Evolutionary conservation across 1,140 invertebrate genomes (phyloP), one percentile per base, ranked within the genome.

Genomic region (Drosophila triauraria): DNA sequence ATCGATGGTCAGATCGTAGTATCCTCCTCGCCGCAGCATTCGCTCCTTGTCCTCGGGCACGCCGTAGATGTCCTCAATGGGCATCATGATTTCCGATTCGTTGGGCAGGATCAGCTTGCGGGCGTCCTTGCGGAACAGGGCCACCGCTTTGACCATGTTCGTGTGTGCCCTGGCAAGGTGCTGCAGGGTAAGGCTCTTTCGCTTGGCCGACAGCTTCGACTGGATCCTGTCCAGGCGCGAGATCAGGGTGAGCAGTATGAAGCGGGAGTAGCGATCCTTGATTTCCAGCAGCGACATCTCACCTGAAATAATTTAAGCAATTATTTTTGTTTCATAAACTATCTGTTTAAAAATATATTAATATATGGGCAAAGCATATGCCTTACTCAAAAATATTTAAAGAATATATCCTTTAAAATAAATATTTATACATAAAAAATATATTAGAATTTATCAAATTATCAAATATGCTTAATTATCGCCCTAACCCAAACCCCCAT

Each of bases 181-280:
- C 27, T 85, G 58, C 2, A 90, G 64, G 10, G 48, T 75, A 9
- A 91, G 71, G 3, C 7, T 32, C 30, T 85, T 91, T 0, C 75
- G 57, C 8, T 79, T 77, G 0, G 80, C 70, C 0, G 82, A 65
- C 46, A 91, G 43, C 25, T 88, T 88, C 30, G 58, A 30, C 53
- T 92, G 90, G 4, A 92, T 87, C 42, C 81, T 78, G 58, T 91
- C 91, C 10, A 92, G 76, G 0, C 92, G 78, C 0, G 91, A 75
- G 1, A 92, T 82, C 30, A 92, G 51, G 5, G 91, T 86, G n/a
- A 92, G 46, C 27, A 92, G 59, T 2, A 92, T 80, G 42, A 81
- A 92, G 2, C 90, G 82, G 0, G 85, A 78, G 58, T 91, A 92
- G 15, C 91, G 91, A 59, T 92, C 91, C 75, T 92, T 92, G n/a